A percentile compares a stretch with the other conserved stretches of the same genome.
phyloP scores from a whole-genome alignment of 2,113 vertebrate species.

The Ardeotis arabs region DNA sequence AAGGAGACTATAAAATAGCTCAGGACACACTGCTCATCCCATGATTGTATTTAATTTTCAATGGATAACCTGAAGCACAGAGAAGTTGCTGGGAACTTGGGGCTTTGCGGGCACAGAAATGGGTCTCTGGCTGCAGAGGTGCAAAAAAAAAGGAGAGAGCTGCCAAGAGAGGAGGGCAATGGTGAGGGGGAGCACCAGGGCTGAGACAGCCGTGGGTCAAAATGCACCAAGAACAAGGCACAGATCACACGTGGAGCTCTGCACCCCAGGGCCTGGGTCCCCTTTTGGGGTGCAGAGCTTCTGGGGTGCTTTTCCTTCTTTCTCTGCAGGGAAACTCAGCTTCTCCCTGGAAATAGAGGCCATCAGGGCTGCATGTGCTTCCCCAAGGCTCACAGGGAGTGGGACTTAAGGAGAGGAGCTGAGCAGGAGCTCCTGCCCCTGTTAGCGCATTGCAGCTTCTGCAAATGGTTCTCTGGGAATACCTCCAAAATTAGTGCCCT shows the following conservation, averaged over 20 bases:
- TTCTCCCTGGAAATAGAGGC: neutral
- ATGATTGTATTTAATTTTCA: neutral
- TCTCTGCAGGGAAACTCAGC: neutral
- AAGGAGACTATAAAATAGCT: neutral
- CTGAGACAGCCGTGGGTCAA: neutral
- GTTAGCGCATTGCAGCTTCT: neutral
- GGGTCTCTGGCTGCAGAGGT: neutral
- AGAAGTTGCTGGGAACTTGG: neutral
- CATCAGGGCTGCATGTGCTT: accelerated
- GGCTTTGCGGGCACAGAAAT: neutral
- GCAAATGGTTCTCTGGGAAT: neutral
- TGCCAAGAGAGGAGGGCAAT: neutral
- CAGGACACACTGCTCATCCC: neutral
- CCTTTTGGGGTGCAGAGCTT: neutral
- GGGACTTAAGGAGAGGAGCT: neutral
- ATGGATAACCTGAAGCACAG: neutral
- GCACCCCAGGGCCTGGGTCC: accelerated
- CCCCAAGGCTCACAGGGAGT: accelerated
- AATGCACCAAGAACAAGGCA: neutral
- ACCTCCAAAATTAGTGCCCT: neutral
- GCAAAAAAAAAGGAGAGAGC: neutral
- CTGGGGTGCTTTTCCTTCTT: neutral
- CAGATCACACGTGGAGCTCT: neutral
- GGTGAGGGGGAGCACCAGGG: neutral
- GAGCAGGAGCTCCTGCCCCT: neutral